phyloP scores from a whole-genome alignment of 1,140 invertebrate genomes.

The Globodera rostochiensis region DNA sequence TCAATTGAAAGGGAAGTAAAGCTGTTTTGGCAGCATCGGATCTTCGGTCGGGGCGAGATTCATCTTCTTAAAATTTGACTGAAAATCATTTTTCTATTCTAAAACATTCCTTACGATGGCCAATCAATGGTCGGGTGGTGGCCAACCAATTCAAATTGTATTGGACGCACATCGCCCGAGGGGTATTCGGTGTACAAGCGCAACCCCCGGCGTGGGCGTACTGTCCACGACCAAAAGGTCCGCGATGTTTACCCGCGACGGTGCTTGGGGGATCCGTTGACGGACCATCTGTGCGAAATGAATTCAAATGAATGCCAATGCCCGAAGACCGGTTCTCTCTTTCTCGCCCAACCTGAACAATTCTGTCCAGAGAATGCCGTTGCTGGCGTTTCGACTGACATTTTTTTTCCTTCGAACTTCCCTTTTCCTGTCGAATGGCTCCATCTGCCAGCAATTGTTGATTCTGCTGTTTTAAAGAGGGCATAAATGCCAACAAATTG shows the following conservation, averaged over 20 bases:
- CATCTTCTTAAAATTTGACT: neutral
- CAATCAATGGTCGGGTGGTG: neutral
- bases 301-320: neutral
- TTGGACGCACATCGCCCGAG: constrained; percentile 53
- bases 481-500: neutral
- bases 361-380: constrained; percentile 4
- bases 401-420: neutral
- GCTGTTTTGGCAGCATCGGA: neutral
- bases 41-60: neutral
- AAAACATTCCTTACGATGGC: neutral
- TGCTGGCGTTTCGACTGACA: neutral
- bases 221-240: constrained; percentile 41
- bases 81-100: neutral
- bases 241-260: constrained; percentile 29
- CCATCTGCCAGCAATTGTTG: neutral
- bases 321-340: constrained; percentile 10
- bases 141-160: constrained; percentile 37
- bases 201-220: constrained; percentile 33
- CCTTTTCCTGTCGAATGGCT: neutral
- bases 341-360: constrained; percentile 25
- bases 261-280: constrained; percentile 16
- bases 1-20: constrained; percentile 1
- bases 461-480: neutral
- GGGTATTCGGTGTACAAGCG: constrained; percentile 56
- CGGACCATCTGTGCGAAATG: constrained; percentile 1